A percentile compares a stretch with the other conserved stretches of the same genome.
Conservation (phyloP, 2,888 invertebrate genomes). For the Diarsia dahlii region DNA sequence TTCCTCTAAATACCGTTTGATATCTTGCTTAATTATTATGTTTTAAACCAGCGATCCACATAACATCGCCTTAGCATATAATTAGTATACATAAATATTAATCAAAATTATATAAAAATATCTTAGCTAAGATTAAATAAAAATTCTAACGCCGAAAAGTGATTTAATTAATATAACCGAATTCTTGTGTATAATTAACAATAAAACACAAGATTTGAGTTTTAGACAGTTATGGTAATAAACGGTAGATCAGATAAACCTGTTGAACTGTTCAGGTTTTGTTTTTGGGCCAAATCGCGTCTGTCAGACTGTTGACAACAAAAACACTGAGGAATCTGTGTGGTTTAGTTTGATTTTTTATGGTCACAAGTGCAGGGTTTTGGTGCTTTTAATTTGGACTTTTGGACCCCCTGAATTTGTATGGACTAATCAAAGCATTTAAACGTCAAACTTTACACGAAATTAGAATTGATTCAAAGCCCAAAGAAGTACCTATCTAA, state of each 20-base stretch:
- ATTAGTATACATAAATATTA: constrained; percentile 48
- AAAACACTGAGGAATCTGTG: constrained; percentile 2
- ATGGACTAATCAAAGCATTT: not conserved
- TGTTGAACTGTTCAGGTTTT: constrained; percentile 43
- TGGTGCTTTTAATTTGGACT: not conserved
- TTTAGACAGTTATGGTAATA: constrained; percentile 59
- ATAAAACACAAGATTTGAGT: constrained; percentile 54
- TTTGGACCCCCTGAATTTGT: constrained; percentile 1
- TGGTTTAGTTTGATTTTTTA: not conserved
- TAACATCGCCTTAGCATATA: constrained; percentile 23
- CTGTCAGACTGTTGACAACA: constrained; percentile 12
- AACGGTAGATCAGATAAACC: constrained; percentile 56
- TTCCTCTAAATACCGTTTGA: constrained; percentile 41
- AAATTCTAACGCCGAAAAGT: constrained; percentile 32
- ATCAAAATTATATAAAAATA: constrained; percentile 51
- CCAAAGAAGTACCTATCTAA: not conserved
- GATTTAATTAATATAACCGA: constrained; percentile 55
- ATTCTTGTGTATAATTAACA: constrained; percentile 50
- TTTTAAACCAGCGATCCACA: constrained; percentile 28
- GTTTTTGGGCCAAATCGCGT: constrained; percentile 45
- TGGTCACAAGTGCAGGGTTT: not conserved
- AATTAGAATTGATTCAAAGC: not conserved
- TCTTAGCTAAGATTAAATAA: constrained; percentile 42
- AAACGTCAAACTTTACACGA: not conserved
- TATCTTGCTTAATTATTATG: constrained; percentile 27